Evolutionary conservation across 1,140 invertebrate species (phyloP).

Genomic region (Pogonus chalceus): DNA sequence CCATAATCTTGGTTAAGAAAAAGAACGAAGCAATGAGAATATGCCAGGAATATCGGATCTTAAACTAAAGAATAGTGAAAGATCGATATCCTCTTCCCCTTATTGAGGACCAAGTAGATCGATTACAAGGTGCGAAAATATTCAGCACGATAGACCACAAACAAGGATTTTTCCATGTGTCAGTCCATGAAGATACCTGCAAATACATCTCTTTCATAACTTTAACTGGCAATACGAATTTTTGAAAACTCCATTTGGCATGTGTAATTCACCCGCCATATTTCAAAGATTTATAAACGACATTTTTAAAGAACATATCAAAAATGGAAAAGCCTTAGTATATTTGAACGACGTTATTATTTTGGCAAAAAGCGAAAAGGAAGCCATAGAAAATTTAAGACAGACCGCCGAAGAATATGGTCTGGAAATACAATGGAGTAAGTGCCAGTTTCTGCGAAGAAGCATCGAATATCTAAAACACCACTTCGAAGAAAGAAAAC

Average conservation of each 20-base stretch:
- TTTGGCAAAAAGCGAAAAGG: constrained; percentile 16
- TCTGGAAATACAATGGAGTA: constrained; percentile 24
- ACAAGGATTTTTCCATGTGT: neutral
- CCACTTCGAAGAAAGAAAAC: neutral
- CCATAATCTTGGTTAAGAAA: constrained; percentile 30
- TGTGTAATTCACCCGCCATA: neutral
- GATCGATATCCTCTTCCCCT: neutral
- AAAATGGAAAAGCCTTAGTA: constrained; percentile 10
- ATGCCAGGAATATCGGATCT: constrained; percentile 28
- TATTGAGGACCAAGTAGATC: neutral
- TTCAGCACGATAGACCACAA: neutral
- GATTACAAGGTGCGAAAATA: neutral
- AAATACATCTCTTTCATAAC: neutral
- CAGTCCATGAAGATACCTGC: neutral
- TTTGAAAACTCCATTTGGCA: neutral
- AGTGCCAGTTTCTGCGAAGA: constrained; percentile 25
- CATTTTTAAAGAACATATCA: constrained; percentile 12
- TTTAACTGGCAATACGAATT: neutral
- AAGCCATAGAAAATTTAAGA: constrained; percentile 18
- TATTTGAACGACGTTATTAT: constrained; percentile 31
- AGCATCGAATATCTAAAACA: constrained; percentile 25
- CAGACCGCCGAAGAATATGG: constrained; percentile 15
- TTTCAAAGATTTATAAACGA: constrained; percentile 13
- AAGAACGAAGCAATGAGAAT: constrained; percentile 25
- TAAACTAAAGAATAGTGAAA: constrained; percentile 28